Base-by-base conservation (phyloP, 2,113 vertebrate species). In the Pseudorasbora parva region DNA sequence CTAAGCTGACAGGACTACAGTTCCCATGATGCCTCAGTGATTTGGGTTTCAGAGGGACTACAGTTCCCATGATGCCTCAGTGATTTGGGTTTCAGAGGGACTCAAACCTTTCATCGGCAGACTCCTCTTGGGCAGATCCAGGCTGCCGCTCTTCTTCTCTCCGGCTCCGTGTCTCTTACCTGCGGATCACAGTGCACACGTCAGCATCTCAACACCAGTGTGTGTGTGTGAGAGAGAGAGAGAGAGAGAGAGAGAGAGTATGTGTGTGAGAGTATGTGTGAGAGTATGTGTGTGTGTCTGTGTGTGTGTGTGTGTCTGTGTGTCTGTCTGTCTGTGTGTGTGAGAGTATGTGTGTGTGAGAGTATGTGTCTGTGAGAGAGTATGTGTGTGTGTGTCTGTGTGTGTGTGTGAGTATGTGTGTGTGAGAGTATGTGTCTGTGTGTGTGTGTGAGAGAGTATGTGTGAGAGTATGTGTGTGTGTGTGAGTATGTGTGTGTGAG, bases 71-170 rank as follows among this genome's bases (percentile, higher is more conserved):
- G 37, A 37, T 37, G 37, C 37, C 37, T 37, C 37, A 37, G 45
- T 47, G 45, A 12, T 47, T 12, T 47, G 45, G 15, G 51, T 66
- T 15, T 30, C 25, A 33, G 64, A 33, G 6, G 17, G 51, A 62
- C 49, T 37, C 27, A 30, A 95, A 99, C 97, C 96, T 97, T 97
- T 97, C 15, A 96, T 97, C 62, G 95, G 93, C 88, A 97, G 95
- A 1, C 95, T 93, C 43, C 95, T 90, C 91, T 97, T 98, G 78
- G 96, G 96, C 85, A 97, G 93, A 91, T 98, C 97, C 89, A 97
- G 90, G 45, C 96, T 96, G 90, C 96, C 95, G 88, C 95, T 96
- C 86, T 97, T 96, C 86, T 94, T 95, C 93, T 98, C 96, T 91
- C 92, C 84, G 87, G 95, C 95, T 82, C 95, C 94, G 56, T 96